Percentiles rank a stretch among this genome's conserved stretches.
Conservation (phyloP, 2,888 invertebrate genomes). For the Caenorhabditis sp. region DNA sequence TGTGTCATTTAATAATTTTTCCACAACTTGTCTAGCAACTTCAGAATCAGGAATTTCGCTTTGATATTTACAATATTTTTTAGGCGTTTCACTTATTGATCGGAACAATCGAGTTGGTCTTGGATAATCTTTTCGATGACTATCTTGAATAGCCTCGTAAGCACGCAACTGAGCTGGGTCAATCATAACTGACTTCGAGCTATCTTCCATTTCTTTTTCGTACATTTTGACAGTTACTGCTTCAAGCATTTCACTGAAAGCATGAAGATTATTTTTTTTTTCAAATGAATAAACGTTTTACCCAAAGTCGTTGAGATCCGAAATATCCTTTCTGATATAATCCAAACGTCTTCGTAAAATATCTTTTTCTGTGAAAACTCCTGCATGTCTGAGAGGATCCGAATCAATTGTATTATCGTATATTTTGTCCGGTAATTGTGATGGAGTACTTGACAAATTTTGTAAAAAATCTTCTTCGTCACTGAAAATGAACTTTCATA, state of each 20-base stretch:
- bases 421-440: conserved; percentile 5
- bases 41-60: background rate
- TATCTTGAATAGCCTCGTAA: background rate
- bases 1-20: background rate
- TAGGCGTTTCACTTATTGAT: too few relatives aligned
- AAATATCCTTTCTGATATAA: conserved; percentile 25
- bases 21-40: background rate
- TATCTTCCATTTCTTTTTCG: background rate
- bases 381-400: conserved; percentile 29
- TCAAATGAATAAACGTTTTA: too few relatives aligned
- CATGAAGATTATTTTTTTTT: too few relatives aligned
- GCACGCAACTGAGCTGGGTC: background rate
- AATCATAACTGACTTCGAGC: background rate
- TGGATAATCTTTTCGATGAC: too few relatives aligned
- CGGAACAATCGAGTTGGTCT: too few relatives aligned
- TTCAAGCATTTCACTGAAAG: too few relatives aligned
- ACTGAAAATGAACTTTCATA: conserved; percentile 10
- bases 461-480: conserved; percentile 38
- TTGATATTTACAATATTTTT: too few relatives aligned
- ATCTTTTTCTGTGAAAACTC: conserved; percentile 32
- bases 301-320: conserved; percentile 14
- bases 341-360: conserved; percentile 13
- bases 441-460: background rate
- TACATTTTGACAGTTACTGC: conserved; percentile 6
- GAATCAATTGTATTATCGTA: conserved; percentile 17